Base-by-base conservation (phyloP, 1,140 invertebrate genomes). In the Sitobion miscanthi region DNA sequence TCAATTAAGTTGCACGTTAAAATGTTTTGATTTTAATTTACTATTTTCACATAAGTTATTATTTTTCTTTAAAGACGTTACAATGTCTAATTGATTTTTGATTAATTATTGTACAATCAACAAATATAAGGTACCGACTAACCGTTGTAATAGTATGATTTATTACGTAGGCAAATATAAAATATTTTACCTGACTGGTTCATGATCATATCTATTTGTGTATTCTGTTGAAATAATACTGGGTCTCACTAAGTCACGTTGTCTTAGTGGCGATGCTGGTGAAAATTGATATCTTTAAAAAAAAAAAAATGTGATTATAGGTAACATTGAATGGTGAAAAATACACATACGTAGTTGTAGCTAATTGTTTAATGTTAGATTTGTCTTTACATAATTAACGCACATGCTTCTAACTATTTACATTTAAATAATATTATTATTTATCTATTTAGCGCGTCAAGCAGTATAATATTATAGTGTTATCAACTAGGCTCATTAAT, bases 351-450 rank as follows among this genome's bases (percentile, higher is more conserved):
- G 21, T 86, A 17, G 5, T 30, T 30, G 3, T 35, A 52, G 9
- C 87, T 89, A 89, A 89, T 57, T 57, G 14, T 54, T 38, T 21
- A 83, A 57, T 89, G 35, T 89, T 38, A 35, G 49, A 57, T 57
- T 89, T 57, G 3, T 89, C 23, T 54, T 89, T 54, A 57, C 57
- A 69, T 45, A 62, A 69, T 87, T 93, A 54, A 93, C 91, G 91
- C 91, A 93, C 91, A 93, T 93, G 91, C 91, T 57, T 17, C 82
- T 93, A 93, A 86, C 91, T 93, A 93, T 93, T 93, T 86, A 93
- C 91, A 93, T 47, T 86, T 86, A 52, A 86, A 93, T 52, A 85
- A 54, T 86, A 52, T 57, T 42, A 89, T 69, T 14, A 69, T 25
- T 69, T 2, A 69, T 69, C 54, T 90, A 90, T 90, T 62, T 90